phyloP scores from a whole-genome alignment of 2,113 vertebrate genomes.

The Zapus hudsonius region DNA sequence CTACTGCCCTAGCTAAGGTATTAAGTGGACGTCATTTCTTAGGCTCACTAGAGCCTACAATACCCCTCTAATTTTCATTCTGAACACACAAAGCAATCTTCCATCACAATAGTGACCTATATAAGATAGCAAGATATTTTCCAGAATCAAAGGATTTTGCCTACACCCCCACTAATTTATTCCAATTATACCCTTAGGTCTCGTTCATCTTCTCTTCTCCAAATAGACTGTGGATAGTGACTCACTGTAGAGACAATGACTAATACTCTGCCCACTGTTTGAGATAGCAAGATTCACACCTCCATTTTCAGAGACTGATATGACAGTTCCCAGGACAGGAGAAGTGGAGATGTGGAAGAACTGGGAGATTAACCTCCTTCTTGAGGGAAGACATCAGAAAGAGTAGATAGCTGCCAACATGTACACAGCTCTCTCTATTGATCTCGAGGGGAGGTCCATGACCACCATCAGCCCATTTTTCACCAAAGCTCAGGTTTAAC shows the following conservation, averaged over 20 bases:
- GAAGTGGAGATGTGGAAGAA: not conserved
- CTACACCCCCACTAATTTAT: constrained; percentile 8
- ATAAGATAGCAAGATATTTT: not conserved
- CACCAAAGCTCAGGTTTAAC: not conserved
- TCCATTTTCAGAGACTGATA: not conserved
- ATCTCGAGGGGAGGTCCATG: not conserved
- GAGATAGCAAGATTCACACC: not conserved
- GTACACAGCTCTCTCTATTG: fast-evolving
- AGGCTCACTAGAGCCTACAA: not conserved
- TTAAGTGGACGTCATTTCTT: not conserved
- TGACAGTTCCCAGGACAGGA: not conserved
- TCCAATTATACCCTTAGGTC: not conserved
- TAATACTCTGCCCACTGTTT: constrained; percentile 11
- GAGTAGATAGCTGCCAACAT: not conserved
- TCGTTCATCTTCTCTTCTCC: not conserved
- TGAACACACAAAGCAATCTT: not conserved
- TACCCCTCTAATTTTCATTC: not conserved
- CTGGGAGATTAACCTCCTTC: not conserved
- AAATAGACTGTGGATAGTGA: not conserved
- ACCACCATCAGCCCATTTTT: not conserved
- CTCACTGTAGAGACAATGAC: constrained; percentile 15
- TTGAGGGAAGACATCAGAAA: not conserved
- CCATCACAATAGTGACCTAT: not conserved
- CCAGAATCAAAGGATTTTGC: not conserved
- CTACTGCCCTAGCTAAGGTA: not conserved